Percentiles rank a stretch among this genome's conserved stretches.
Evolutionary conservation across 2,797 vertebrate species (phyloP).

Genomic region (Acridotheres tristis): DNA sequence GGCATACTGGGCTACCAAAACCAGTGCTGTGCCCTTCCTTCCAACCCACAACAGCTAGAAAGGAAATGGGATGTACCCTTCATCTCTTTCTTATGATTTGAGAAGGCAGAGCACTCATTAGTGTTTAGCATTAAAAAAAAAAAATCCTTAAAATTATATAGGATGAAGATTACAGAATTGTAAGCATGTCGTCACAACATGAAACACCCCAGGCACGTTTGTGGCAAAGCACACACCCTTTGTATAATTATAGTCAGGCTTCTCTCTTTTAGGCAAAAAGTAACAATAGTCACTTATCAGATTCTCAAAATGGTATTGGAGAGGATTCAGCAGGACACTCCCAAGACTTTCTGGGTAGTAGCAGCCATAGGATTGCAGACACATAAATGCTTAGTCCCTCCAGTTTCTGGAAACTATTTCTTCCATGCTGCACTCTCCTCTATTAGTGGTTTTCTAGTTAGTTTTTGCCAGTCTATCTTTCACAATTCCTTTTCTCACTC

Average conservation of each 20-base stretch:
- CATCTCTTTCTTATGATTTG: not conserved
- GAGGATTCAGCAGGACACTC: constrained; percentile 43
- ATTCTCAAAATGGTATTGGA: constrained; percentile 24
- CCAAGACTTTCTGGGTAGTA: not conserved
- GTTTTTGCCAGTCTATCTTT: not conserved
- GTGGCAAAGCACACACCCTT: constrained; percentile 17
- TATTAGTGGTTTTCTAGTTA: not conserved
- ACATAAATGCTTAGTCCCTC: not conserved
- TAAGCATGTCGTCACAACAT: constrained; percentile 18
- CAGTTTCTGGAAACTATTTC: not conserved
- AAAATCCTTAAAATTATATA: constrained; percentile 34
- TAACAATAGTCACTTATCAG: constrained; percentile 46
- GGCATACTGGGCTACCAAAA: not conserved
- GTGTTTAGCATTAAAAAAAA: not conserved
- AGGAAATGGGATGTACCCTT: not conserved
- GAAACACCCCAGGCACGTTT: not conserved
- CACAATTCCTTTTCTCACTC: not conserved
- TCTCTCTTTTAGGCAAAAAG: constrained; percentile 36
- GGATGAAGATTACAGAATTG: constrained; percentile 1
- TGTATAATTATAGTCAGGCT: constrained; percentile 27
- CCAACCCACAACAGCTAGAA: not conserved
- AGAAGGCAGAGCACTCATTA: not conserved
- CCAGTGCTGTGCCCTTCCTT: not conserved
- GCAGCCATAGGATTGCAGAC: not conserved
- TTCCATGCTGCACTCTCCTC: not conserved